These are phyloP conservation scores for Morbakka virulenta DNA, from an alignment of 30 jellyfish, hydroid and myxozoan species.

Conservation along the genomic window DNA sequence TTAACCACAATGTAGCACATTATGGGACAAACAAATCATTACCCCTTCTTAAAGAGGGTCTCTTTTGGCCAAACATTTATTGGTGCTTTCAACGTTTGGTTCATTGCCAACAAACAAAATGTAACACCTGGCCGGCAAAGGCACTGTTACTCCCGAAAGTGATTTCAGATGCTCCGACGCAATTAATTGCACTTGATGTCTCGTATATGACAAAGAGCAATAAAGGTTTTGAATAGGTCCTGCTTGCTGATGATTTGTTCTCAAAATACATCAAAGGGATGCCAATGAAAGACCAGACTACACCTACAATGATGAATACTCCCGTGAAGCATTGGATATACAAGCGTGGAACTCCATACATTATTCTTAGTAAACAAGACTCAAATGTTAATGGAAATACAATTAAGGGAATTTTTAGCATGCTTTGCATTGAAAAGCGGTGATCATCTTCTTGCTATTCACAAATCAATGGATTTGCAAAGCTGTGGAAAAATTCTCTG, in stretches of 20 bases:
- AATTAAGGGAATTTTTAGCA: no score
- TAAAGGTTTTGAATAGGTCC: constrained; percentile 33
- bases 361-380: no score
- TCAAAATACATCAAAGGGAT: constrained; percentile 39
- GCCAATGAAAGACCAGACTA: constrained; percentile 47
- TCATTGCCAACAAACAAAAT: constrained; percentile 20
- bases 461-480: no score
- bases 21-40: constrained; percentile 8
- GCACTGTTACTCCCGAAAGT: constrained; percentile 6
- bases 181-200: constrained; percentile 26
- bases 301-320: constrained; percentile 37
- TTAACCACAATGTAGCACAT: constrained; percentile 30
- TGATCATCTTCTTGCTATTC: no score
- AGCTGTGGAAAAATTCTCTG: no score
- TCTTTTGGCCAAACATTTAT: constrained; percentile 46
- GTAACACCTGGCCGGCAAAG: constrained; percentile 12
- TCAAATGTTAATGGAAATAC: no score
- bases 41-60: constrained; percentile 7
- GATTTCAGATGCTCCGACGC: constrained; percentile 35
- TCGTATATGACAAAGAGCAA: constrained; percentile 15
- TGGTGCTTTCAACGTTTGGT: constrained; percentile 4
- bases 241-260: constrained; percentile 34
- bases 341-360: no score
- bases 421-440: no score
- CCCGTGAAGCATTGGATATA: no score